Base-by-base conservation (phyloP, 2,113 vertebrate genomes). In the Oncorhynchus keta region DNA sequence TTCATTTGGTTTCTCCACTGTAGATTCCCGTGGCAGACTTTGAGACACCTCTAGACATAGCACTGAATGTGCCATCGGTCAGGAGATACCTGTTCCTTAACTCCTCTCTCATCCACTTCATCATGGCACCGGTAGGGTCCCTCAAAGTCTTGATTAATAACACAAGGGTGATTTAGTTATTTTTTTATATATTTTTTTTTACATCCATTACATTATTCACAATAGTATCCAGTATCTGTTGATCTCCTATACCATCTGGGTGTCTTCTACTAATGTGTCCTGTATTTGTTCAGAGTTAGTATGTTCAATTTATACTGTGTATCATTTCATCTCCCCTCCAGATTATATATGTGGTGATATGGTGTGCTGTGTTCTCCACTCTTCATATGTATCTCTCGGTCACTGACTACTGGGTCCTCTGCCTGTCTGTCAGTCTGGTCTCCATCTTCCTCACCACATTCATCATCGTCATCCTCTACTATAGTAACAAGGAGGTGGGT, bases 21-120 rank as follows among this genome's bases (percentile, higher is more conserved):
- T 78, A 94, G 94, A 87, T 94, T 77, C 92, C 93, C 18, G 49
- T 66, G 2, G 16, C 45, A 6, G 92, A 94, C 71, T 79, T 94
- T 83, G 93, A 93, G 74, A 71, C 5, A 20, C 90, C 92, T 0
- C 83, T 94, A 18, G 87, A 65, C 45, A 77, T 55, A 16, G 93
- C 90, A 5, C 83, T 94, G 73, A 90, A 90, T 3, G 48, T 79
- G 39, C 82, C 92, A 2, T 85, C 92, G 11, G 86, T 94, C 72
- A 90, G 80, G 68, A 87, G 94, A 90, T 94, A 87, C 85, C 81
- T 94, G 79, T 83, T 93, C 75, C 93, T 94, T 76, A 94, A 94
- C 84, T 94, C 93, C 0, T 84, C 90, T 30, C 30, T 90, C 48
- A 94, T 93, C 81, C 88, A 93, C 75, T 90, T 94, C 11, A 73